Percentiles rank a stretch among this genome's conserved stretches.
These are phyloP conservation scores for Porphyrio hochstetteri DNA, from an alignment of 2,113 vertebrate genomes.

Conservation along the genomic window DNA sequence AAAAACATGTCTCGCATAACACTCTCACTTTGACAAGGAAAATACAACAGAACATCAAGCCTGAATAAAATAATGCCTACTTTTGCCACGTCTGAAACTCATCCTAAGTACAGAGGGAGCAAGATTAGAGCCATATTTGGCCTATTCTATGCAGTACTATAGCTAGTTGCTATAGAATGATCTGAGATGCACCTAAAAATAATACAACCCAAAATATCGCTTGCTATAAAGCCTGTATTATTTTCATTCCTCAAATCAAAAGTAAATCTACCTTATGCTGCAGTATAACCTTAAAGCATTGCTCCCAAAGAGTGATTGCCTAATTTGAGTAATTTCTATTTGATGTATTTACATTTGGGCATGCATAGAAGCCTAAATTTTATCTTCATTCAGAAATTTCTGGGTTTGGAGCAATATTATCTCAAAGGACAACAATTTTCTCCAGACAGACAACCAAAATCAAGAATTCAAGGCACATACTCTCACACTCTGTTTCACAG, in stretches of 20 bases:
- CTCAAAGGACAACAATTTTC: background rate
- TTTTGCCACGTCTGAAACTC: background rate
- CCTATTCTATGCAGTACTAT: background rate
- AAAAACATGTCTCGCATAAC: background rate
- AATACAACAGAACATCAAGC: background rate
- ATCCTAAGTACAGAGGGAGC: background rate
- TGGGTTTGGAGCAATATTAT: background rate
- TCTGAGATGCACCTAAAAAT: background rate
- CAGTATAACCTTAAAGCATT: background rate
- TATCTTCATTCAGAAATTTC: background rate
- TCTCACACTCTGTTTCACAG: background rate
- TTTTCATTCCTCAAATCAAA: background rate
- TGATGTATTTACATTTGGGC: background rate
- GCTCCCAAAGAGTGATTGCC: background rate
- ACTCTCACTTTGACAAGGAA: background rate
- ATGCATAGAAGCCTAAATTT: background rate
- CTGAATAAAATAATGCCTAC: background rate
- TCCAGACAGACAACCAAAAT: background rate
- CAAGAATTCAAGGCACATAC: constrained; percentile 1
- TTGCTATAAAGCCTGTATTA: background rate
- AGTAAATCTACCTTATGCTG: background rate
- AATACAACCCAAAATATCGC: background rate
- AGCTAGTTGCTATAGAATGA: background rate
- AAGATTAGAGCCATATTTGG: background rate
- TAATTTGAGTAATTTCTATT: background rate